phyloP scores from a whole-genome alignment of 2,113 vertebrate species.

The Chinchilla lanigera region DNA sequence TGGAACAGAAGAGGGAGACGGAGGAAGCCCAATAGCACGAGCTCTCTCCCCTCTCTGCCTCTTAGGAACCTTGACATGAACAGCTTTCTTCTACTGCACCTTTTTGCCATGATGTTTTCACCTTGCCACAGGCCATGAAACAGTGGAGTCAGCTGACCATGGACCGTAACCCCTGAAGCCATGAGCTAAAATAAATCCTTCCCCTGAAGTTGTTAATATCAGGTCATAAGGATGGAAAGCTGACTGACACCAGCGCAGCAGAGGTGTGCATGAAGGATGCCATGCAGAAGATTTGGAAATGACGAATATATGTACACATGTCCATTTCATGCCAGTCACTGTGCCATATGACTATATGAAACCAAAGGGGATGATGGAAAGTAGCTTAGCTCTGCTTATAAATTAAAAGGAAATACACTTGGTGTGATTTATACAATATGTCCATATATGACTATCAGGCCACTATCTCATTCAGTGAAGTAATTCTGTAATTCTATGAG shows the following conservation, averaged over 20 bases:
- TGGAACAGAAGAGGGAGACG: not conserved
- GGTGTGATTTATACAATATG: not conserved
- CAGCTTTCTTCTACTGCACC: not conserved
- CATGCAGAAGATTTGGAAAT: not conserved
- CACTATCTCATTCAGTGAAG: not conserved
- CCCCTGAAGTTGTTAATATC: not conserved
- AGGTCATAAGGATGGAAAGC: not conserved
- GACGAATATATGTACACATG: not conserved
- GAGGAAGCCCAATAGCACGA: not conserved
- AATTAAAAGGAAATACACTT: not conserved
- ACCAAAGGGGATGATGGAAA: not conserved
- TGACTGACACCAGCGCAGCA: not conserved
- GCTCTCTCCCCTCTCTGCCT: not conserved
- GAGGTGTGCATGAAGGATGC: not conserved
- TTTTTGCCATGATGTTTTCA: not conserved
- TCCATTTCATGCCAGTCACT: not conserved
- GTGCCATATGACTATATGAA: not conserved
- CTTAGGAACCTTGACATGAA: not conserved
- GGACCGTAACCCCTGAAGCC: not conserved
- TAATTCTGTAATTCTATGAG: not conserved
- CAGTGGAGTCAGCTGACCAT: not conserved
- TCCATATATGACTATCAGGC: not conserved
- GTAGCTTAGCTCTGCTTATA: not conserved
- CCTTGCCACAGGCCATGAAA: not conserved
- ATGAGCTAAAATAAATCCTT: not conserved